Conservation (phyloP, 2,113 vertebrate species). For the Sterrhoptilus dennistouni region DNA sequence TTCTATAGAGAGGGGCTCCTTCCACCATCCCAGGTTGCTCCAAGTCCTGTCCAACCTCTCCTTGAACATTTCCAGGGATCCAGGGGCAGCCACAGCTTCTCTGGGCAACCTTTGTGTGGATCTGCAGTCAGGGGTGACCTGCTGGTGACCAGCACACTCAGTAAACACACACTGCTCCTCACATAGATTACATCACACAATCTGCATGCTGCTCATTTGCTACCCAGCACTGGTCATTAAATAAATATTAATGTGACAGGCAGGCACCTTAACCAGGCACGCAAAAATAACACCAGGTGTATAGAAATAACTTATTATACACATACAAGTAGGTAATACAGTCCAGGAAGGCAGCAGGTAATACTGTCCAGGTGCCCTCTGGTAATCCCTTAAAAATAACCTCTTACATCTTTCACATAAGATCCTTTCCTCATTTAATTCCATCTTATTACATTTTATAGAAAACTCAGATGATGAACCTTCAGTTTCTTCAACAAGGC, state of each 20-base stretch:
- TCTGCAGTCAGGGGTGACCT: neutral
- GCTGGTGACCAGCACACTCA: neutral
- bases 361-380: neutral
- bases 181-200: neutral
- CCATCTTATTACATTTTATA: neutral
- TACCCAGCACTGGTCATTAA: constrained; percentile 54
- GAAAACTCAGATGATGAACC: neutral
- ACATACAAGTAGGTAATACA: neutral
- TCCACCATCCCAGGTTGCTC: neutral
- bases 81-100: neutral
- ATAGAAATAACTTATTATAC: neutral
- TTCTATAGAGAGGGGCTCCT: neutral
- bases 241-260: constrained; percentile 44
- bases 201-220: constrained; percentile 44
- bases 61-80: neutral
- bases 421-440: neutral
- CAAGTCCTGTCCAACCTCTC: neutral
- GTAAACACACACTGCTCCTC: neutral
- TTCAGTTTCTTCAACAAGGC: neutral
- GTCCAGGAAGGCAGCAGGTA: neutral
- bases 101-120: neutral
- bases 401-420: neutral
- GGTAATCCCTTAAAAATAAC: neutral
- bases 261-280: neutral
- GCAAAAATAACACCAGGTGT: constrained; percentile 26